These are phyloP conservation scores for Sardinella longiceps DNA, from an alignment of 2,797 vertebrate genomes.

Conservation along the genomic window DNA sequence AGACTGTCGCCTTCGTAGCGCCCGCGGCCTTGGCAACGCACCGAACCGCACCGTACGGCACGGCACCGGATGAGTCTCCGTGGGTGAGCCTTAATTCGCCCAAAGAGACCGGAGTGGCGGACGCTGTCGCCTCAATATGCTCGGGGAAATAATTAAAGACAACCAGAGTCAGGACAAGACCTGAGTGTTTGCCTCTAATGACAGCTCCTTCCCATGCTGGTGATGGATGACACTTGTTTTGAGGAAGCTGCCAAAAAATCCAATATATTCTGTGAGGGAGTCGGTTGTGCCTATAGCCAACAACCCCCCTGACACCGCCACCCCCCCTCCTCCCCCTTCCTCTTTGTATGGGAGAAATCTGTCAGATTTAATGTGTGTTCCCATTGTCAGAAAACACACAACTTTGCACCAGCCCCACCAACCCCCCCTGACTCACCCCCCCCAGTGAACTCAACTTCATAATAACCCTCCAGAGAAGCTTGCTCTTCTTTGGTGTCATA, in stretches of 20 bases:
- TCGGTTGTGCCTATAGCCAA: background rate
- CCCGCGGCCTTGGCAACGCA: background rate
- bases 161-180: background rate
- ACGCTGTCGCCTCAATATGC: background rate
- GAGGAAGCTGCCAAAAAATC: background rate
- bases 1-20: background rate
- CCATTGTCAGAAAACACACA: conserved; percentile 10
- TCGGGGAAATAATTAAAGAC: background rate
- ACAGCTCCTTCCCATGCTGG: background rate
- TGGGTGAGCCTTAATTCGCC: background rate
- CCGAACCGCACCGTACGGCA: too few species aligned
- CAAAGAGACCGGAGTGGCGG: background rate
- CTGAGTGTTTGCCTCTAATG: background rate
- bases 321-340: background rate
- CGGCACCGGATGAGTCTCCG: background rate
- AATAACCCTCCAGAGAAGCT: background rate
- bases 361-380: background rate
- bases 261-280: background rate
- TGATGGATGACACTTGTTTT: background rate
- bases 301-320: too few species aligned
- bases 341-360: background rate
- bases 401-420: background rate
- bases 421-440: too few species aligned
- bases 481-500: background rate
- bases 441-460: background rate